phyloP scores from a whole-genome alignment of 2,888 invertebrate species.

The Scotopteryx bipunctaria region DNA sequence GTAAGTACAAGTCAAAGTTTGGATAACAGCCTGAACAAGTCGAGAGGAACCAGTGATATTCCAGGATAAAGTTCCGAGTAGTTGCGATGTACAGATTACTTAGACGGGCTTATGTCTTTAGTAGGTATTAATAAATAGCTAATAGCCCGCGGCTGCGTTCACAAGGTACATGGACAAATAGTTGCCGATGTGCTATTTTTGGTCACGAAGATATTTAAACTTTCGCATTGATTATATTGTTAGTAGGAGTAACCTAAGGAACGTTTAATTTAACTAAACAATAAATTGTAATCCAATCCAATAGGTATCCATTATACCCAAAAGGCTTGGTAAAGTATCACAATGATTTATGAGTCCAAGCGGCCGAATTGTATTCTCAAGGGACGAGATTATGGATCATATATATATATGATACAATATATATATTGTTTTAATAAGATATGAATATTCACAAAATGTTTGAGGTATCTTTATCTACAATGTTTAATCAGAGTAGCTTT shows the following conservation, averaged over 20 bases:
- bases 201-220: too few species aligned
- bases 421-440: too few species aligned
- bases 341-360: slow-evolving; percentile 14
- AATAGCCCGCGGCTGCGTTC: not conserved
- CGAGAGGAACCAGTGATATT: slow-evolving; percentile 14
- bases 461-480: not conserved
- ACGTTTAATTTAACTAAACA: slow-evolving; percentile 3
- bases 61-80: slow-evolving; percentile 16
- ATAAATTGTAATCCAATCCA: slow-evolving; percentile 11
- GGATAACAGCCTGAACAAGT: slow-evolving; percentile 12
- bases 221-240: not conserved
- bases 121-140: not conserved
- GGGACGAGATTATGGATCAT: not conserved
- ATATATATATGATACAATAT: too few species aligned
- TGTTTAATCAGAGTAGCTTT: not conserved
- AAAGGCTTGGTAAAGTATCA: slow-evolving; percentile 5
- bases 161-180: too few species aligned
- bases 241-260: not conserved
- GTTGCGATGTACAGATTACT: slow-evolving; percentile 10
- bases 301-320: too few species aligned
- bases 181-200: too few species aligned
- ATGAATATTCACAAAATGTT: not conserved
- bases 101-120: not conserved
- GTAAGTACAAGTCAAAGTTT: slow-evolving; percentile 16
- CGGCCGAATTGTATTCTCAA: slow-evolving; percentile 10